Conservation (phyloP, 2,797 vertebrate species). For the Paramormyrops hopkinsi region DNA sequence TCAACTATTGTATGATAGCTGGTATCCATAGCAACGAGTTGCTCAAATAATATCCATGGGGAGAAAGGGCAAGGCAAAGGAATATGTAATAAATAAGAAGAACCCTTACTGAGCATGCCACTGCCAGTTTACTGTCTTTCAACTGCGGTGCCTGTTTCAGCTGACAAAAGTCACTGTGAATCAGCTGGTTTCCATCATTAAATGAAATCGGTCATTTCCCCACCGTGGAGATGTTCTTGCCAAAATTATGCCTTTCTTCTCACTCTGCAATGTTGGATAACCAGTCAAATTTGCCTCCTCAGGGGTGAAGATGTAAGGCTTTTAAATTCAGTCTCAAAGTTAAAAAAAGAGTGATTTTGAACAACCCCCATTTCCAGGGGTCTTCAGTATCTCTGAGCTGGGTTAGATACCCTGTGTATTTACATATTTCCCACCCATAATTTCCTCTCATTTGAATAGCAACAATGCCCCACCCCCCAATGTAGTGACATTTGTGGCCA, state of each 20-base stretch:
- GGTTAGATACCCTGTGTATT: background rate
- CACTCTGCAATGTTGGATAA: background rate
- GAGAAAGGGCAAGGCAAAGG: background rate
- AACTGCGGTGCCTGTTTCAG: background rate
- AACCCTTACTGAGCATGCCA: no score
- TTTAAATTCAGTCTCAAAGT: background rate
- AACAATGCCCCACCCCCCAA: background rate
- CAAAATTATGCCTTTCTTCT: background rate
- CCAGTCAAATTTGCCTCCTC: background rate
- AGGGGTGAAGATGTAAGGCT: background rate
- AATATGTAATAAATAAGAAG: background rate
- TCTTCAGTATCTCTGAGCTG: background rate
- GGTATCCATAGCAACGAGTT: background rate
- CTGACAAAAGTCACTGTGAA: background rate
- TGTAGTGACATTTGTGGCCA: background rate
- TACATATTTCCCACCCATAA: background rate
- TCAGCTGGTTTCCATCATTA: background rate
- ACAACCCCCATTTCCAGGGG: background rate
- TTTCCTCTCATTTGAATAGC: background rate
- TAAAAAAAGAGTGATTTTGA: background rate
- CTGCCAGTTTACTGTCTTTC: background rate
- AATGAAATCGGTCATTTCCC: background rate
- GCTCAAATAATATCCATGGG: slow-evolving; percentile 6
- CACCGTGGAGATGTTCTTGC: background rate
- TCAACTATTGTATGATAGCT: background rate